Base-by-base conservation (phyloP, 2,888 invertebrate species). In the Tetheella fluctuosa region DNA sequence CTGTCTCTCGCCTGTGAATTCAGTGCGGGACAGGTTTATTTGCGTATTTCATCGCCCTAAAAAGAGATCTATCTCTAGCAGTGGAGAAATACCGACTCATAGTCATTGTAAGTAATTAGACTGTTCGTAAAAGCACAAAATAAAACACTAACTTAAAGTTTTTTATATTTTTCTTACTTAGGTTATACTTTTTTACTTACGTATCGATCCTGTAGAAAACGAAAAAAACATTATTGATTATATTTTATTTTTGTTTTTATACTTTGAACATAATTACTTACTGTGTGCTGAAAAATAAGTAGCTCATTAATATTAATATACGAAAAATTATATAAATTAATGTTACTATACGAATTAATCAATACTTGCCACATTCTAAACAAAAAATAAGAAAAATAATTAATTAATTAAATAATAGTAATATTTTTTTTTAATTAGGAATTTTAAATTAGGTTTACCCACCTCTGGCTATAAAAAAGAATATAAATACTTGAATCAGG, bases 181-280 rank as follows among this genome's bases (percentile, higher is more conserved):
- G 23, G 7, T 52, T 12, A 13, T 52, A 52, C 17, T 23, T 8
- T 23, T 20, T 23, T 25, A 30, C 54, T 54, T 10, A 54, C 54
- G 54, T 54, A 54, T 8, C 54, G 54, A 30, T 54, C 30, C 54
- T 54, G 10, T 6, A 20, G 2, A 54, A n/a, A 5, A 54, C 12
- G 7, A 30, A 54, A 34, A 54, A 7, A 17, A 42, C 17, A 10
- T 48, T n/a, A 17, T n/a, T 42, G 6, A 7, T 42, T 48, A 7
- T 17, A 42, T 42, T 42, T 42, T 42, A 7, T 37, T n/a, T n/a
- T n/a, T n/a, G 2, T 10, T 39, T n/a, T 39, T n/a, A 39, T 6
- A 10, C 4, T 39, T 39, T 39, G 6, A n/a, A 20, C 48, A 20
- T 20, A 10, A 42, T 17, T 48, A 48, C 48, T 48, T 48, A 48